Evolutionary conservation across 2,888 invertebrate genomes (phyloP).

Genomic region (Eupithecia inturbata): DNA sequence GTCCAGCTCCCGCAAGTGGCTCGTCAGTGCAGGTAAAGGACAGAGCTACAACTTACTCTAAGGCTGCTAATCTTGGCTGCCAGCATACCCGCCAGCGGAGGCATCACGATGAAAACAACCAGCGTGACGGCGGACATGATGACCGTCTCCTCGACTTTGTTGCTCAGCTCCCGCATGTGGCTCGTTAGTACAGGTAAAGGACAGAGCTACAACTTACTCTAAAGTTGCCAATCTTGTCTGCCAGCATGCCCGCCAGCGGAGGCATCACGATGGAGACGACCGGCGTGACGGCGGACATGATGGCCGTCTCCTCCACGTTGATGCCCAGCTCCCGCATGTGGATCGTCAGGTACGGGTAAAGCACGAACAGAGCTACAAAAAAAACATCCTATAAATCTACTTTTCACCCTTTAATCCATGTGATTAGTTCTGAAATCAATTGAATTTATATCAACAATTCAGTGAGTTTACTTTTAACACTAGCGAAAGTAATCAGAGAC

Average conservation of each 20-base stretch:
- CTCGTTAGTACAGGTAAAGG: constrained; percentile 79
- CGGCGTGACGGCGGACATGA: constrained; percentile 91
- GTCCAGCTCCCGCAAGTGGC: constrained; percentile 91
- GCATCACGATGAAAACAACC: constrained; percentile 90
- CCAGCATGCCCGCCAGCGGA: constrained; percentile 89
- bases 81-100: constrained; percentile 89
- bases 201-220: constrained; percentile 77
- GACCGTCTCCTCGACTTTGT: constrained; percentile 91
- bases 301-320: constrained; percentile 90
- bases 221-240: constrained; percentile 92
- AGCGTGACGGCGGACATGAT: constrained; percentile 92
- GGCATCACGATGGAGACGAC: constrained; percentile 91
- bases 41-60: constrained; percentile 78
- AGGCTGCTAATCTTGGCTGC: constrained; percentile 93
- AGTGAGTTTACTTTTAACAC: not conserved
- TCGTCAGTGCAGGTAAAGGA: constrained; percentile 79
- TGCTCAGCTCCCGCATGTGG: constrained; percentile 91
- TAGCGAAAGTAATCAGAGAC: too few species aligned
- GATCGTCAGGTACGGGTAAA: constrained; percentile 91
- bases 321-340: constrained; percentile 92
- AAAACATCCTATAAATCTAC: not conserved
- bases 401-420: not conserved
- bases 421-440: too few species aligned
- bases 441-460: too few species aligned
- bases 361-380: constrained; percentile 86